phyloP scores from a whole-genome alignment of 2,113 vertebrate species.

The Cathartes aura region DNA sequence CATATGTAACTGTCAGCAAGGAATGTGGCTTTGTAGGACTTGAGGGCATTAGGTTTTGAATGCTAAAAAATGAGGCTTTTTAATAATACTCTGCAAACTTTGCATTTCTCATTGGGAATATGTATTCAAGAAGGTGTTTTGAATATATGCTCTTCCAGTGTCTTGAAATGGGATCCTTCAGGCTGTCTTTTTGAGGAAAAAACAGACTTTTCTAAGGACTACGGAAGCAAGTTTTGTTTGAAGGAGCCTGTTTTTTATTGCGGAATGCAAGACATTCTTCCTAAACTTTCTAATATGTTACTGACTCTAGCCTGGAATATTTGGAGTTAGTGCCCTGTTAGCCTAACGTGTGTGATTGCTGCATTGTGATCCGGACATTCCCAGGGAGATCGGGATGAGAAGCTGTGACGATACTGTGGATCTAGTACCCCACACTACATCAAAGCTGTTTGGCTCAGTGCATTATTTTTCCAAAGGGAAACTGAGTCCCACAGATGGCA shows the following conservation, averaged over 20 bases:
- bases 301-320: background rate
- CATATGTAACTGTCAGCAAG: background rate
- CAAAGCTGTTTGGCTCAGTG: background rate
- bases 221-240: background rate
- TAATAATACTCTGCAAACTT: background rate
- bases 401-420: background rate
- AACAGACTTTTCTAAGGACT: background rate
- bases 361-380: background rate
- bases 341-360: accelerated
- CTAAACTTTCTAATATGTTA: background rate
- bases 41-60: background rate
- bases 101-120: background rate
- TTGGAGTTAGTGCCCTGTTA: background rate
- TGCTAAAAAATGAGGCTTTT: background rate
- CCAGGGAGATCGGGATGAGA: background rate
- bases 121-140: background rate
- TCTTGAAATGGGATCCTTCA: background rate
- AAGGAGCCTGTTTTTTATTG: background rate
- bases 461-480: background rate
- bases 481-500: background rate
- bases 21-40: conserved; percentile 19
- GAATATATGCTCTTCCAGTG: background rate
- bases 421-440: background rate
- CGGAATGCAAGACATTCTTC: background rate
- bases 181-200: background rate